Conservation (phyloP, 2,797 vertebrate species). For the Chaetophractus vellerosus region DNA sequence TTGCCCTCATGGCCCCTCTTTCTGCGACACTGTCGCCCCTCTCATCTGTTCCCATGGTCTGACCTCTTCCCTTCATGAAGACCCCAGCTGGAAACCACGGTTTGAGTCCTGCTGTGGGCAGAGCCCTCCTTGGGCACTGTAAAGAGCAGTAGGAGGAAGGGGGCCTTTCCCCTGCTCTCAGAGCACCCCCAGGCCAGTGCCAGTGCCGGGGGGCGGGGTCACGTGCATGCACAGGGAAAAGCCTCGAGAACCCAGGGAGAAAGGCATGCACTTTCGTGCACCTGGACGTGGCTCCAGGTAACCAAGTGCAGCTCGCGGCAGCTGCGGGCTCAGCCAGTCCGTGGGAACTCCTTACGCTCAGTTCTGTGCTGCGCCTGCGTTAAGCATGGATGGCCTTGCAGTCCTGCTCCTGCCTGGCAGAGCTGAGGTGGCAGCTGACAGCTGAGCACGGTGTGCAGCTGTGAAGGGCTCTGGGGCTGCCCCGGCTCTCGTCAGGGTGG, state of each 20-base stretch:
- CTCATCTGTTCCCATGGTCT: background rate
- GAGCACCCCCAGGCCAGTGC: background rate
- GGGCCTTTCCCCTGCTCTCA: background rate
- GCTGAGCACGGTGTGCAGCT: rapidly evolving
- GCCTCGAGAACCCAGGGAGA: background rate
- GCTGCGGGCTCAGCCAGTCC: rapidly evolving
- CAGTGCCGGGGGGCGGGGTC: no score
- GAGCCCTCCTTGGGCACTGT: background rate
- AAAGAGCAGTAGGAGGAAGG: background rate
- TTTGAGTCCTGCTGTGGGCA: background rate
- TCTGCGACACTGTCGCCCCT: background rate
- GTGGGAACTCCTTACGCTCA: background rate
- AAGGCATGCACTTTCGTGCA: background rate
- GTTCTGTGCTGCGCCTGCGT: background rate
- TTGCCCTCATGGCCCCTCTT: background rate
- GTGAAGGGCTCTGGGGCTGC: background rate
- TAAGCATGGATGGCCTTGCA: background rate
- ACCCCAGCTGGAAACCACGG: background rate
- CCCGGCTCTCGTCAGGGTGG: background rate
- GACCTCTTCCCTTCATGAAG: background rate
- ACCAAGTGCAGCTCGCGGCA: background rate
- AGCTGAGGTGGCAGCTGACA: no score
- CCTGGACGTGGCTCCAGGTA: rapidly evolving
- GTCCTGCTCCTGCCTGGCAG: background rate
- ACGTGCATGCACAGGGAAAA: background rate